Conservation (phyloP, 2,888 invertebrate species). For the Drosophila differens region DNA sequence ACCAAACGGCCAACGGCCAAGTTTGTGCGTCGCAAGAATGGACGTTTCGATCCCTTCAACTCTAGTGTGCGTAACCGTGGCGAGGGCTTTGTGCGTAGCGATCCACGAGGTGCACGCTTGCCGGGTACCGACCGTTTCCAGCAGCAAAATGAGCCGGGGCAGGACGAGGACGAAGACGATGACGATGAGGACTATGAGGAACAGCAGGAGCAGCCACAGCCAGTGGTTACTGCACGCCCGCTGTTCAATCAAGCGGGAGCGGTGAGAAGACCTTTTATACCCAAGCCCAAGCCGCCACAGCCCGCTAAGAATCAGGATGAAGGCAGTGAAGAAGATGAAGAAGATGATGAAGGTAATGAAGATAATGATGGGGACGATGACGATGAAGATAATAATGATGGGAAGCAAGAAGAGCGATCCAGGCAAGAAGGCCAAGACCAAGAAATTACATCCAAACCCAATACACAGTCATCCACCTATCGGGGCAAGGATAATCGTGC, state of each 20-base stretch:
- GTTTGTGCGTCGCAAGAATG: constrained; percentile 75
- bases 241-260: constrained; percentile 29
- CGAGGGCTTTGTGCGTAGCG: constrained; percentile 69
- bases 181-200: constrained; percentile 48
- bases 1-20: constrained; percentile 64
- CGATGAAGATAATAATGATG: constrained; percentile 3
- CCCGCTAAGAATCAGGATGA: constrained; percentile 53
- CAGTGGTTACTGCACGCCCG: constrained; percentile 34
- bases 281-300: constrained; percentile 32
- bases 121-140: constrained; percentile 73
- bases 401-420: neutral
- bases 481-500: constrained; percentile 68
- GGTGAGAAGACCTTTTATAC: constrained; percentile 53
- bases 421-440: constrained; percentile 22
- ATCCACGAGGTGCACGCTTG: constrained; percentile 61
- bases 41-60: constrained; percentile 73
- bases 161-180: constrained; percentile 13
- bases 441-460: constrained; percentile 32
- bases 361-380: constrained; percentile 29
- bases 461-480: constrained; percentile 36
- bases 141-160: constrained; percentile 27
- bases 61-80: constrained; percentile 63
- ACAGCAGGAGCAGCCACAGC: constrained; percentile 50
- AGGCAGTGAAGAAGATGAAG: constrained; percentile 48
- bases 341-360: constrained; percentile 45